Evolutionary conservation across 2,113 vertebrate species (phyloP), one percentile per base, ranked within the genome.

Genomic region (Pontoporia blainvillei): DNA sequence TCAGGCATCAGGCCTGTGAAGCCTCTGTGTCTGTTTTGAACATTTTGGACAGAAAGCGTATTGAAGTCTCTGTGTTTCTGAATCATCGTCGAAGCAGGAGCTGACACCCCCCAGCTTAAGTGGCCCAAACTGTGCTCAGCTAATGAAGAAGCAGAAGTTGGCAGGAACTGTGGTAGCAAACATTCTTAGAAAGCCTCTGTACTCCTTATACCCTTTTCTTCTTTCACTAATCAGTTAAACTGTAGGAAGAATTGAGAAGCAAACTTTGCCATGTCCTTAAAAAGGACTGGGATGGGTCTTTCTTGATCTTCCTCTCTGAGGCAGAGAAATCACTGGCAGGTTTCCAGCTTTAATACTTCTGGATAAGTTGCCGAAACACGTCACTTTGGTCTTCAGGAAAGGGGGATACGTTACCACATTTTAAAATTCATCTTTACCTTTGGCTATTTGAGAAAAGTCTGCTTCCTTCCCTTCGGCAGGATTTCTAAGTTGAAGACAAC

Each of bases 1-100:
- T 14, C 11, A 11, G 31, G 66, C 86, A 5, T 62, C 29, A 36
- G 49, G 83, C 34, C 73, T 39, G 67, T 27, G 54, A 95, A 86
- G 91, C 25, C 41, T 72, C 3, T 49, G 44, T 92, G 86, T 94
- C 86, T 83, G 27, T 54, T 62, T 44, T 73, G 34, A 89, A 49
- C 72, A 29, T 93, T 92, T 94, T 44, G 75, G 17, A n/a, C 39
- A 54, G 78, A 96, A 97, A 96, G 67, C 79, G 86, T 64, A 75
- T 41, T 86, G 92, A 86, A 59, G 31, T 57, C 21, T 89, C 39
- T 76, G 49, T 95, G 57, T 84, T 76, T 71, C 52, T 3, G 15
- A 81, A 59, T 89, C 29, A 39, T 59, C 4, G 0, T 85, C 84
- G 46, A 86, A 90, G 67, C 39, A 61, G 54, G 73, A 92, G 44